Conservation (phyloP, 2,113 vertebrate genomes). For the Melozone crissalis region DNA sequence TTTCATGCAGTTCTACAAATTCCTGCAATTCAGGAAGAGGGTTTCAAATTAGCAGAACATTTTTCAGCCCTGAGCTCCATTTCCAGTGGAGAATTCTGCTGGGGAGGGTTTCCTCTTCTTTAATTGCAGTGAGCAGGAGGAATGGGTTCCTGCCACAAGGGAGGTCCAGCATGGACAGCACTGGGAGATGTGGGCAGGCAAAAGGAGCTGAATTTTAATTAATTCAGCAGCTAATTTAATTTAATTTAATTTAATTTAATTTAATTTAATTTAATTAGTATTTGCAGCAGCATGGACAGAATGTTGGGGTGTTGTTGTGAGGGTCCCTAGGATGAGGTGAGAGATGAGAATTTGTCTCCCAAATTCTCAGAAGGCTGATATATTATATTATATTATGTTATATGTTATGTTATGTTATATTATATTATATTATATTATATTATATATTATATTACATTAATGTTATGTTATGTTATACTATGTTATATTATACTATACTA, state of each 20-base stretch:
- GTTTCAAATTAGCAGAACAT: neutral
- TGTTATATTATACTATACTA: no score
- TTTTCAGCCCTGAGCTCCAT: neutral
- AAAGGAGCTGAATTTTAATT: neutral
- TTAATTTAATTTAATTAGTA: no score
- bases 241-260: no score
- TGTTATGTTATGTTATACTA: no score
- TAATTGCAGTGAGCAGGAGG: neutral
- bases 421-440: no score
- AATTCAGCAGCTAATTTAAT: no score
- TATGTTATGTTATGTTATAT: no score
- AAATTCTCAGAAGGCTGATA: no score
- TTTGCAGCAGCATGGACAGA: neutral
- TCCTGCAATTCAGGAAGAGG: neutral
- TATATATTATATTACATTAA: no score
- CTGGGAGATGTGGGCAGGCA: neutral
- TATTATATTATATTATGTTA: no score
- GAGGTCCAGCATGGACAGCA: neutral
- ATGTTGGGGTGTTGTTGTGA: neutral
- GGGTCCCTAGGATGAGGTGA: no score
- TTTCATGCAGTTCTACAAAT: neutral
- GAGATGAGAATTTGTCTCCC: no score
- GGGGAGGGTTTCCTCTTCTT: neutral
- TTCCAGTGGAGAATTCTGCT: neutral
- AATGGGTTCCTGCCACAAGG: neutral